Conservation (phyloP, 2,888 invertebrate species). For the Hyalella azteca region DNA sequence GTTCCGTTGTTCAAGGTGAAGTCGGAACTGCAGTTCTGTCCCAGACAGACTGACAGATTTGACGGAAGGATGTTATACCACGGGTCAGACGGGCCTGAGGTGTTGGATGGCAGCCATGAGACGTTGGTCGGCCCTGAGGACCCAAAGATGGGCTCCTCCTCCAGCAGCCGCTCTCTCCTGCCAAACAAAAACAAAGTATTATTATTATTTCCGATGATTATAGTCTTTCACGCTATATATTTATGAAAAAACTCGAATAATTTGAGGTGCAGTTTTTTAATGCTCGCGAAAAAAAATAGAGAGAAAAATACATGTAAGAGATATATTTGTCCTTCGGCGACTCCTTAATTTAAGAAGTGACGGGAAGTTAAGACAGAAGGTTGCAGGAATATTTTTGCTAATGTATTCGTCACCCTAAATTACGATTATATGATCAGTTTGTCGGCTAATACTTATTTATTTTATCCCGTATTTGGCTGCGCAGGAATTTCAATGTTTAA, state of each 20-base stretch:
- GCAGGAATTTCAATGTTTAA: no score
- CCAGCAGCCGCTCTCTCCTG: background rate
- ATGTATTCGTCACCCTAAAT: no score
- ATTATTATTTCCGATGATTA: background rate
- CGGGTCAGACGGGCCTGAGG: background rate
- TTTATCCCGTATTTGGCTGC: no score
- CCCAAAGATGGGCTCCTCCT: background rate
- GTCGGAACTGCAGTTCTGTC: slow-evolving; percentile 31
- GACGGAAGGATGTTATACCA: background rate
- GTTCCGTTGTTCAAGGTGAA: background rate
- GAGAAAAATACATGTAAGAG: background rate
- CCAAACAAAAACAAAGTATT: background rate
- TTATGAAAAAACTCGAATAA: background rate
- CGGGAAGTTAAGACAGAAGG: no score
- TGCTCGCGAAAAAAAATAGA: background rate
- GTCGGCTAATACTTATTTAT: no score
- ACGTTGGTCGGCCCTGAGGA: background rate
- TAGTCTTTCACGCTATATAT: no score
- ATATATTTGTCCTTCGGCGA: background rate
- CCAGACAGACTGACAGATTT: slow-evolving; percentile 18
- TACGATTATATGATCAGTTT: no score
- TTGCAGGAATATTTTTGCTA: no score
- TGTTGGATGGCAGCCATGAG: background rate
- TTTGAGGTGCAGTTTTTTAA: background rate
- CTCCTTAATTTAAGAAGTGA: background rate